These are phyloP conservation scores for Plecturocebus donacophilus DNA, from an alignment of 2,113 vertebrate genomes.

Conservation along the genomic window DNA sequence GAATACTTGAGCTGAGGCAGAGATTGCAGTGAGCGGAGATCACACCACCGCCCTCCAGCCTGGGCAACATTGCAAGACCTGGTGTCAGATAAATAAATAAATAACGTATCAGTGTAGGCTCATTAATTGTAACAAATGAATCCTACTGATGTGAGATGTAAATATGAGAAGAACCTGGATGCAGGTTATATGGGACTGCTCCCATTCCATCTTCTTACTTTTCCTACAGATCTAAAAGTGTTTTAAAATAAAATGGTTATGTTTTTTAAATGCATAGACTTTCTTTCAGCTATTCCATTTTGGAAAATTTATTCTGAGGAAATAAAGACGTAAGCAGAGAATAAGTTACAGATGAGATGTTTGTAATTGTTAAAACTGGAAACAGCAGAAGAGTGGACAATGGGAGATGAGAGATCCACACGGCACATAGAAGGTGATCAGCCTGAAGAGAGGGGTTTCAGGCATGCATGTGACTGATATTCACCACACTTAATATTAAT, in stretches of 20 bases:
- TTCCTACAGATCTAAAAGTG: not conserved
- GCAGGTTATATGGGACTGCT: not conserved
- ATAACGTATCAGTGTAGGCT: not conserved
- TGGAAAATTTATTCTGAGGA: not conserved
- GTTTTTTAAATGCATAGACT: not conserved
- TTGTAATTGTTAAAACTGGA: not conserved
- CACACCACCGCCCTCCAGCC: no score
- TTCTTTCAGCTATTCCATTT: not conserved
- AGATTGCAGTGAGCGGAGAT: no score
- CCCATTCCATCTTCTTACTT: not conserved
- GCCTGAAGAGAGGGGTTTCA: not conserved
- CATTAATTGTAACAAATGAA: not conserved
- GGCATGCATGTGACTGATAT: no score
- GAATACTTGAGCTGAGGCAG: no score
- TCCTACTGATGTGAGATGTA: not conserved
- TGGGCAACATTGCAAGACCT: no score
- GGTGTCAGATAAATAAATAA: no score
- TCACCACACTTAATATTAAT: not conserved
- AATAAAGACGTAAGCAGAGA: not conserved
- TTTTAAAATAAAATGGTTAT: not conserved
- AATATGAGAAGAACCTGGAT: not conserved
- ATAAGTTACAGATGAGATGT: not conserved
- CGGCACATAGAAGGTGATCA: no score
- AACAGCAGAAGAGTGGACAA: rapidly evolving
- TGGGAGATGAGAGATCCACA: not conserved